These are phyloP conservation scores for Mesoligia furuncula DNA, from an alignment of 2,888 invertebrate species.

Conservation along the genomic window DNA sequence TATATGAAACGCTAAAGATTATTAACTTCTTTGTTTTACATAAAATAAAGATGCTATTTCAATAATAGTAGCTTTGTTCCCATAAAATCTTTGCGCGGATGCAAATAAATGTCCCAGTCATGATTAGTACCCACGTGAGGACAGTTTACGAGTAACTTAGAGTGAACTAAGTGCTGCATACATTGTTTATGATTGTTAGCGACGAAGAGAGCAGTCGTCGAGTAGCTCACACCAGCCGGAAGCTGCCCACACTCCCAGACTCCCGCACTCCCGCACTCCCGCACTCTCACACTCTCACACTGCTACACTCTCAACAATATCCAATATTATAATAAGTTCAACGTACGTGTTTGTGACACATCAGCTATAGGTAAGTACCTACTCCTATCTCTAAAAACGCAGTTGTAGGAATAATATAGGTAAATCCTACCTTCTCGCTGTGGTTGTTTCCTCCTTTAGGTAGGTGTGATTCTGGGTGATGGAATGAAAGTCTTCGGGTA, in stretches of 20 bases:
- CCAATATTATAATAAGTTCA: background rate
- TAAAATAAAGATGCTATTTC: background rate
- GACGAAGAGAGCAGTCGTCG: background rate
- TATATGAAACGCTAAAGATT: background rate
- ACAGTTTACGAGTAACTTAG: background rate
- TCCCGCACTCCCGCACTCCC: background rate
- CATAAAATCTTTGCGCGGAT: background rate
- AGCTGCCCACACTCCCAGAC: background rate
- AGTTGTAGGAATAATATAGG: too few species aligned
- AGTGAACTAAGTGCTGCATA: background rate
- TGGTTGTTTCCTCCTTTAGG: too few species aligned
- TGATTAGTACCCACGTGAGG: background rate
- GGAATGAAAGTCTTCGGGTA: too few species aligned
- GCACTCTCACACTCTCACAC: background rate
- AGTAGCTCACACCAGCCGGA: conserved; percentile 1
- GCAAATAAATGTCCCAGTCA: background rate
- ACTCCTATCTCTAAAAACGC: background rate
- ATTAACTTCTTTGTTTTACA: background rate
- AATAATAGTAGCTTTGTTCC: background rate
- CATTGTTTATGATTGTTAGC: background rate
- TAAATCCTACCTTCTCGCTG: too few species aligned
- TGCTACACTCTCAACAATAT: background rate
- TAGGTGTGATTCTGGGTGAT: too few species aligned
- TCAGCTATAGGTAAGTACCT: background rate
- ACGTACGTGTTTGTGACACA: background rate